Percentiles rank a stretch among this genome's conserved stretches.
Conservation (phyloP, 2,113 vertebrate genomes). For the Glaucidium brasilianum region DNA sequence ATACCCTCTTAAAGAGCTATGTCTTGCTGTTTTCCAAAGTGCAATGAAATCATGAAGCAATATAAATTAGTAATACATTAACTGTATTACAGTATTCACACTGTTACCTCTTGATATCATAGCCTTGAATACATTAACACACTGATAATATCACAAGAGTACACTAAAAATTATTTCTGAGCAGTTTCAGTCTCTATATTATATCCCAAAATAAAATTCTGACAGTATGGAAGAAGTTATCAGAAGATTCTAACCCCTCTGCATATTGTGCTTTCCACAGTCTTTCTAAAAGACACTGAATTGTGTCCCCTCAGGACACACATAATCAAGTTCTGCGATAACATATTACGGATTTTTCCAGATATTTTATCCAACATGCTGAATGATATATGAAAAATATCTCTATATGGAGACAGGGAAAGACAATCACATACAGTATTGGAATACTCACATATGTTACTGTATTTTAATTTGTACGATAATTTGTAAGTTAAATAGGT, state of each 20-base stretch:
- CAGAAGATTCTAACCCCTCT: neutral
- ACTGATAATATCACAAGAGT: neutral
- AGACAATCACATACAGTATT: neutral
- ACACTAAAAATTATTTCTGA: neutral
- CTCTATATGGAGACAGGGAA: neutral
- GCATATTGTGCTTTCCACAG: neutral
- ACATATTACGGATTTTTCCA: neutral
- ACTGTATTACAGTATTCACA: neutral
- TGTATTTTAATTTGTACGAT: neutral
- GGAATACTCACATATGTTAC: neutral
- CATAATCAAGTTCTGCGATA: neutral
- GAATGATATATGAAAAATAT: neutral
- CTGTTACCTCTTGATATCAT: neutral
- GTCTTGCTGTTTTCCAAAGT: neutral
- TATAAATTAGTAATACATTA: constrained; percentile 28
- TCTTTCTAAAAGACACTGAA: neutral
- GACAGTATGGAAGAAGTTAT: neutral
- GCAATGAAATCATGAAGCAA: neutral
- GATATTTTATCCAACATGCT: neutral
- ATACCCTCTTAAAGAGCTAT: neutral
- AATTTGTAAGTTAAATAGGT: neutral
- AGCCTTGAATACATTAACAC: neutral
- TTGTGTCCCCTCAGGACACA: neutral
- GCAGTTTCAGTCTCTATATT: neutral
- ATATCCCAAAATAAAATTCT: neutral